Conservation (phyloP, 1,140 invertebrate species). For the Paraescarpia echinospica region DNA sequence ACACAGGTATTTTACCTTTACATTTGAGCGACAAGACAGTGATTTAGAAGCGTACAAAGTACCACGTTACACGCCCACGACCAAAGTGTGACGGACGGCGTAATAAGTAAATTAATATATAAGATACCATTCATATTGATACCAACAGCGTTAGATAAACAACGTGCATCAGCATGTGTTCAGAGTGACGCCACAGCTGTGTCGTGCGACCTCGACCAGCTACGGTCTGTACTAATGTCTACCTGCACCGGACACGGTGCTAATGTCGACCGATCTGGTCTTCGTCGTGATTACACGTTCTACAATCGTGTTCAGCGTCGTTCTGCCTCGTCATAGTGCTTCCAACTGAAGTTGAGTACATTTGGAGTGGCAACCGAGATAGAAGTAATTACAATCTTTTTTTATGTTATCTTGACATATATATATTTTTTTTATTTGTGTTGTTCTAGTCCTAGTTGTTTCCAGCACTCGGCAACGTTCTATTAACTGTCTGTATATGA, state of each 20-base stretch:
- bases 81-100: no score
- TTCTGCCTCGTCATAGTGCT: background rate
- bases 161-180: background rate
- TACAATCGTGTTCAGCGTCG: background rate
- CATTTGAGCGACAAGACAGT: no score
- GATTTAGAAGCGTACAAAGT: no score
- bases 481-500: no score
- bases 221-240: background rate
- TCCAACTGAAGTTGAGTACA: background rate
- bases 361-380: background rate
- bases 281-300: background rate
- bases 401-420: no score
- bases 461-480: no score
- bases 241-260: background rate
- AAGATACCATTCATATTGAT: no score
- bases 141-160: background rate
- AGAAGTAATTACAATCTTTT: background rate
- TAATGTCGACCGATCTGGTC: background rate
- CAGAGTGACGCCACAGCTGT: background rate
- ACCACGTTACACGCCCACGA: no score
- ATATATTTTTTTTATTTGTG: no score
- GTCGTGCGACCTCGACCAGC: background rate
- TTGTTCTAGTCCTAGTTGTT: no score
- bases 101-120: no score
- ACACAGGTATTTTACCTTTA: no score